phyloP scores from a whole-genome alignment of 2,113 vertebrate species.

The Oenanthe oenanthe region DNA sequence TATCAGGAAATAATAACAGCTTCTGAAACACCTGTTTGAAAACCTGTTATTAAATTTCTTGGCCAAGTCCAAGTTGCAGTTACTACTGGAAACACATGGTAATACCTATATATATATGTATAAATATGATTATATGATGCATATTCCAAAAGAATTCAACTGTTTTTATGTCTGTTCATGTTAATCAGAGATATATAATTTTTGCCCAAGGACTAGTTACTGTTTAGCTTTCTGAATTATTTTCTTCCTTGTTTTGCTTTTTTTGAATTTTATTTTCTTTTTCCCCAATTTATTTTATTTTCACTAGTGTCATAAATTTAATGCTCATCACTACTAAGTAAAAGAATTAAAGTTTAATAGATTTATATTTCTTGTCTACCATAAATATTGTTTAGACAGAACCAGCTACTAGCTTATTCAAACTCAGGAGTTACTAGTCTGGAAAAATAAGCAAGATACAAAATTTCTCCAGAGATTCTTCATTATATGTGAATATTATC shows the following conservation, averaged over 20 bases:
- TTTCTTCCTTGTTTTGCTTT: background rate
- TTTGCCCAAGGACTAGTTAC: background rate
- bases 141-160: background rate
- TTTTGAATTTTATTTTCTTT: background rate
- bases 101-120: background rate
- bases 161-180: background rate
- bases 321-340: background rate
- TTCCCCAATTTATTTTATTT: background rate
- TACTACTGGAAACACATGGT: background rate
- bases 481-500: background rate
- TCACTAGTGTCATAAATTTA: background rate
- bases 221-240: background rate
- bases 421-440: background rate
- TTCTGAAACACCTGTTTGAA: background rate
- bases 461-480: background rate
- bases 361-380: background rate
- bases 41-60: background rate
- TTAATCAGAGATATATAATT: background rate
- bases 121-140: background rate
- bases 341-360: background rate
- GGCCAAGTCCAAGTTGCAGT: background rate
- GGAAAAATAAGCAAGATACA: background rate
- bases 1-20: background rate
- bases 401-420: background rate
- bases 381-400: background rate